Evolutionary conservation across 92 coral and sea anemone species (phyloP), one percentile per base, ranked within the genome.

Genomic region (Ricordea florida): DNA sequence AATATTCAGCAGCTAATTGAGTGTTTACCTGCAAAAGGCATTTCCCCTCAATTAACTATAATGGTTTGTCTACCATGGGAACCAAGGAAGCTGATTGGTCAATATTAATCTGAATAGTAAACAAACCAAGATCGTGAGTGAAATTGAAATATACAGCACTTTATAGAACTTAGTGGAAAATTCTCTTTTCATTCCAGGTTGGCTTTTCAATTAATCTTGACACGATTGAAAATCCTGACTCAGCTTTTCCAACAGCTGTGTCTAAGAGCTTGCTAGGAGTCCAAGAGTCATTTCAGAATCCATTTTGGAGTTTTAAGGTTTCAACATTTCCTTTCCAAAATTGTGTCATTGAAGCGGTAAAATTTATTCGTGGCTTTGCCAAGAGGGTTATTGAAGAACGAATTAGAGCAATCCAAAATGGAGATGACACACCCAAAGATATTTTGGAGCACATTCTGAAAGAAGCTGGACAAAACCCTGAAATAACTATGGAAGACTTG

Each of bases 401-500:
- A 27, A 46, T 13, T 43, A 46, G 25, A 20, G 79, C 82, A 3
- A 6, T 66, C n/a, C 44, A 35, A 26, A 45, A 42, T 38, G 62
- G 53, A 5, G 72, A 74, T 10, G 66, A 49, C 1, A 69, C 80
- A 5, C 87, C 87, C 23, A 64, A 69, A 35, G 94, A 89, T 27
- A 62, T 89, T 3, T 45, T 89, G 36, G 79, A 57, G 13, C 66
- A 79, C 38, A 73, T 89, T 15, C 49, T 89, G 3, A 71, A 66
- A 15, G 53, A 71, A 74, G 62, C 57, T 25, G 40, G 50, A 7
- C 37, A 70, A 1, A 60, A 81, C 25, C 43, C 80, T 11, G 52
- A 55, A 15, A 26, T 85, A 13, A 43, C 81, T 6, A 67, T 89
- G 61, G 90, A 85, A 5, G 90, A 89, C 21, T 46, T 85, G 69